phyloP scores from a whole-genome alignment of 2,888 invertebrate species.

The Lucinisca nassula region DNA sequence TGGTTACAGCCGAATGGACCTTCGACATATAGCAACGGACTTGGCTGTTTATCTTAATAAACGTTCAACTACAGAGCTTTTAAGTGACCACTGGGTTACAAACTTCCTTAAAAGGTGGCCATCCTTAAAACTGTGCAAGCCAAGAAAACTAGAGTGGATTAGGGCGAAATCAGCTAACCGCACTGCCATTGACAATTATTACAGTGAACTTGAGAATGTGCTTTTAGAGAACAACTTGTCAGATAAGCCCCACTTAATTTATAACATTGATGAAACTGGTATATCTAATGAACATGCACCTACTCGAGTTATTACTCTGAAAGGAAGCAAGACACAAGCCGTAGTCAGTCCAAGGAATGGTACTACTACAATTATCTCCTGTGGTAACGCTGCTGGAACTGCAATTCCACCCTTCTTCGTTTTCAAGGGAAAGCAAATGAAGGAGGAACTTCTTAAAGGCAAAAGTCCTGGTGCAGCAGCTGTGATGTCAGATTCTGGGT shows the following conservation, averaged over 20 bases:
- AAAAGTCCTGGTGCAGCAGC: background rate
- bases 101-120: background rate
- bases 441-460: background rate
- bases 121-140: background rate
- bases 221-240: background rate
- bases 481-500: background rate
- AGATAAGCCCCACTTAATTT: background rate
- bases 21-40: background rate
- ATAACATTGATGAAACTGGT: conserved; percentile 12
- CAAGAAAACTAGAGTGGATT: background rate
- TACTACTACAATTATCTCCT: background rate
- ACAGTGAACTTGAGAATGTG: background rate
- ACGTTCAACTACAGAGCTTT: background rate
- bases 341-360: background rate
- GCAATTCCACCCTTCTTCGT: background rate
- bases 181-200: background rate
- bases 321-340: background rate
- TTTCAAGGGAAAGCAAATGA: background rate
- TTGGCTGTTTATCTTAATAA: background rate
- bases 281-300: background rate
- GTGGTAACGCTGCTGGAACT: background rate
- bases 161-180: background rate
- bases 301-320: background rate
- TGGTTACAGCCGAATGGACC: background rate
- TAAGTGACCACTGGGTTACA: background rate